Percentiles rank a stretch among this genome's conserved stretches.
phyloP scores from a whole-genome alignment of 2,113 vertebrate genomes.

The Chlamydotis undulata region DNA sequence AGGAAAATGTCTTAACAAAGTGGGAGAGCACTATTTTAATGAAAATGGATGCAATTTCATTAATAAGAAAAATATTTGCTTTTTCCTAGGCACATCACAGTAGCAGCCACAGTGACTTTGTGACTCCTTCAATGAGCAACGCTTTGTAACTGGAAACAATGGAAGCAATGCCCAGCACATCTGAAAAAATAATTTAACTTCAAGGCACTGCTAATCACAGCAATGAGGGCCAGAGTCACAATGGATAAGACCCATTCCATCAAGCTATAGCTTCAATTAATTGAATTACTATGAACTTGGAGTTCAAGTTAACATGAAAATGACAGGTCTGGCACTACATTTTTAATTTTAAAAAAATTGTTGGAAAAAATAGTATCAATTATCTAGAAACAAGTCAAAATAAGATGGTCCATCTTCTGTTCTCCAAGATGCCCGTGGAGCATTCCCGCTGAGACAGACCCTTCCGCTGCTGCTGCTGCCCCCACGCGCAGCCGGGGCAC shows the following conservation, averaged over 20 bases:
- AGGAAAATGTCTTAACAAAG: neutral
- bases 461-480: accelerated
- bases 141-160: neutral
- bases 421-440: neutral
- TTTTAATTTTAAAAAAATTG: neutral
- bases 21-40: neutral
- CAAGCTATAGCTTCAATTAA: neutral
- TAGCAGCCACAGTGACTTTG: neutral
- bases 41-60: neutral
- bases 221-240: neutral
- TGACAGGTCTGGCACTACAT: neutral
- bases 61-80: neutral
- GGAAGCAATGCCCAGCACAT: neutral
- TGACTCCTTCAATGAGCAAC: neutral
- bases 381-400: neutral
- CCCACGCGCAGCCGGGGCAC: accelerated
- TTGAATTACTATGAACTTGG: neutral
- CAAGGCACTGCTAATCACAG: neutral
- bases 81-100: neutral
- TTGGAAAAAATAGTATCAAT: neutral
- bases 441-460: neutral
- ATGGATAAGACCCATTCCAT: neutral
- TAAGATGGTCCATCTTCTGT: neutral
- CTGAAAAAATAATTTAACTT: constrained; percentile 5
- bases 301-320: neutral